Base-by-base conservation (phyloP, 2,888 invertebrate genomes). In the Osedax frankpressi region DNA sequence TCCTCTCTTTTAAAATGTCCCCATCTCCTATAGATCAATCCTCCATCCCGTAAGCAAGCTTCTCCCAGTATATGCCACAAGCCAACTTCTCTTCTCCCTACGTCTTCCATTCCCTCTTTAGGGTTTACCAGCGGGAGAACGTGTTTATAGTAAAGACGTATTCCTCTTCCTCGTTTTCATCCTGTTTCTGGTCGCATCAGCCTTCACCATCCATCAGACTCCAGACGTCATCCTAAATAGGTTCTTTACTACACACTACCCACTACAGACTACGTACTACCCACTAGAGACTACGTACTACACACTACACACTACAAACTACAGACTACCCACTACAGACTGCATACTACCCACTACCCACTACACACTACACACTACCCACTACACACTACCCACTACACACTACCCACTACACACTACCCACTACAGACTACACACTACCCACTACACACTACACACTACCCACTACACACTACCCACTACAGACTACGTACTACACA, bases 151-250 rank as follows among this genome's bases (percentile, higher is more conserved):
- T 71, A 71, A 79, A 44, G 81, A 81, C 71, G 74, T 73, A 26
- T 80, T 80, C 73, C 75, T 80, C 60, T 80, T 81, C 78, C 78
- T 80, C 2, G 75, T 81, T 6, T 79, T 80, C 74, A 30, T 80
- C 1, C 75, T 81, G 28, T 80, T 80, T 72, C 76, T 80, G 19
- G 77, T 79, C 0, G 79, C 76, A 1, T 75, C 75, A 63, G 74
- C 70, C 2, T 79, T 79, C 74, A 79, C 80, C 3, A 69, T 79
- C 3, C 75, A 60, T 44, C 74, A 77, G 24, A 79, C 79, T 0
- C 11, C 74, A 14, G 80, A 80, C 69, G 79, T 77, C 70, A 79
- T 81, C 30, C 76, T 81, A 25, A 80, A 80, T 78, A 80, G 81
- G 81, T 80, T 75, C 6, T 11, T 19, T 6, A 44, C 44, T 19